phyloP scores from a whole-genome alignment of 1,140 invertebrate species.

The Pinna nobilis region DNA sequence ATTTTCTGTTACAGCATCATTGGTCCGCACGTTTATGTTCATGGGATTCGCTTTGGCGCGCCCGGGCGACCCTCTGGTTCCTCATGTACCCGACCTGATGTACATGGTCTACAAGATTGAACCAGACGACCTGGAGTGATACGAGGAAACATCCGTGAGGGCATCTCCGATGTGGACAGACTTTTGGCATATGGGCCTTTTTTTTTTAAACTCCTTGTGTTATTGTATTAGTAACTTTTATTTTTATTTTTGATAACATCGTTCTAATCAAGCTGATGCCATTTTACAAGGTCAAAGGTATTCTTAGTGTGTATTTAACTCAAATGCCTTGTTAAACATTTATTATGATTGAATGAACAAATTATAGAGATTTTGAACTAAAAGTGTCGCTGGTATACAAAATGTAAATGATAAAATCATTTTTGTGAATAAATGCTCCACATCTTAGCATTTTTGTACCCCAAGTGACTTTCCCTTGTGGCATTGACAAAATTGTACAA shows the following conservation, averaged over 20 bases:
- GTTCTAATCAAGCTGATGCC: neutral
- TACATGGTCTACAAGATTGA: constrained; percentile 72
- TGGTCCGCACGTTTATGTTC: constrained; percentile 97
- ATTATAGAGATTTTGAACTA: neutral
- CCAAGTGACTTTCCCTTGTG: no score
- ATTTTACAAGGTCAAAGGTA: no score
- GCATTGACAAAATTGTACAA: no score
- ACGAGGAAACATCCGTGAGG: neutral
- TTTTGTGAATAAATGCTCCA: neutral
- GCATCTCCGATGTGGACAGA: constrained; percentile 1
- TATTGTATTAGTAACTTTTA: constrained; percentile 7
- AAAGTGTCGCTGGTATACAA: no score
- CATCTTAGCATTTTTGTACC: no score
- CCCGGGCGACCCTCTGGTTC: constrained; percentile 85
- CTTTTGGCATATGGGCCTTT: constrained; percentile 24
- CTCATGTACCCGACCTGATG: constrained; percentile 65
- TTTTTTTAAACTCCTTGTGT: neutral
- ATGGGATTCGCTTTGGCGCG: constrained; percentile 92
- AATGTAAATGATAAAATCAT: neutral
- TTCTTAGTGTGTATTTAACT: neutral
- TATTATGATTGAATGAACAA: neutral
- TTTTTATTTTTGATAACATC: constrained; percentile 1
- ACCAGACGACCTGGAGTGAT: constrained; percentile 32
- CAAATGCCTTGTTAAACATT: neutral
- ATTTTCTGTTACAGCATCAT: constrained; percentile 79